Base-by-base conservation (phyloP, 1,140 invertebrate species). In the Homalodisca vitripennis region DNA sequence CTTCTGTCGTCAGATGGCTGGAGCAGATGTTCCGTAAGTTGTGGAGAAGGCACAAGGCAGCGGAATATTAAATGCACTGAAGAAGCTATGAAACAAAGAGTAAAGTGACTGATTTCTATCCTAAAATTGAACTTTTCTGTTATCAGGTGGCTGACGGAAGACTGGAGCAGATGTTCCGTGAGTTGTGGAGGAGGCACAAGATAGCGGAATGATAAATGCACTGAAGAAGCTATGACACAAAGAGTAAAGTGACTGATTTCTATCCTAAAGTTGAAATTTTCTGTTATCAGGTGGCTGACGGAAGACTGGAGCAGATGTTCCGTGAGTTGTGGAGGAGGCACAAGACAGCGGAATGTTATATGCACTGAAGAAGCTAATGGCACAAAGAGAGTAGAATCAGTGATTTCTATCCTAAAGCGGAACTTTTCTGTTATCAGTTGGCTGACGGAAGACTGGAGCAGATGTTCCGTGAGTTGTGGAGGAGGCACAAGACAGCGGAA, bases 71-170 rank as follows among this genome's bases (percentile, higher is more conserved):
- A 89, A 72, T 97, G 94, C 77, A 87, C 87, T 31, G 89, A 91
- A 78, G 87, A 89, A 77, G 86, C 83, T 71, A 91, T 91, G 72
- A 78, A 79, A 68, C 84, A 83, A 74, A 88, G 83, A 79, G n/a
- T n/a, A n/a, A n/a, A n/a, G n/a, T n/a, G n/a, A n/a, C n/a, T n/a
- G n/a, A n/a, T n/a, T n/a, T n/a, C n/a, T n/a, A n/a, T n/a, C n/a
- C n/a, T n/a, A n/a, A n/a, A n/a, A n/a, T n/a, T n/a, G n/a, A n/a
- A n/a, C n/a, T n/a, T n/a, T n/a, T n/a, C n/a, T n/a, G n/a, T n/a
- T n/a, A n/a, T n/a, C n/a, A n/a, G n/a, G n/a, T 98, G 95, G 95
- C 85, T 91, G 73, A 86, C 88, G n/a, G 90, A 90, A 46, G 89
- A 93, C 71, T 98, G 95, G 94, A 90, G 89, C 57, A 79, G 84